Percentiles rank a stretch among this genome's conserved stretches.
Evolutionary conservation across 37 sponge, comb jelly and placozoan species (phyloP).

Genomic region (Beroe ovata): DNA sequence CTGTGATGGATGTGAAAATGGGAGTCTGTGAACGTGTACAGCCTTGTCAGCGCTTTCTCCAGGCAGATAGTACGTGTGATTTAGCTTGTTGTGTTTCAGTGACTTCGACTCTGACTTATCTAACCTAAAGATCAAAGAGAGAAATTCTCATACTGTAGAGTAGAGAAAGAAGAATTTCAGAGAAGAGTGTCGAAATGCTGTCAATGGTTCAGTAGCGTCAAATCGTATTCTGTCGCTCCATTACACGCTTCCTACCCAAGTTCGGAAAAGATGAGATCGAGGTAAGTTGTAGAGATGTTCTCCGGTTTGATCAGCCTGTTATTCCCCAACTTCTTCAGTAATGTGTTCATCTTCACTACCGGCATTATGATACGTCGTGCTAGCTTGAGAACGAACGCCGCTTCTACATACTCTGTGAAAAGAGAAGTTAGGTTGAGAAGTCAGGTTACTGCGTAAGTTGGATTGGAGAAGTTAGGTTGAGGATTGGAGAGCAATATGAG

Average conservation of each 20-base stretch:
- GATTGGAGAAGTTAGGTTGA: too few species aligned
- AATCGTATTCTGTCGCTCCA: too few species aligned
- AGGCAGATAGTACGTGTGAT: conserved; percentile 45
- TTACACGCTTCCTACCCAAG: too few species aligned
- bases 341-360: conserved; percentile 37
- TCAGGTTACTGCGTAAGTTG: not conserved
- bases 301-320: conserved; percentile 16
- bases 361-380: not conserved
- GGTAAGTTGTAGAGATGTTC: not conserved
- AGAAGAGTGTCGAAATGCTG: too few species aligned
- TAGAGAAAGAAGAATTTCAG: too few species aligned
- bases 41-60: not conserved
- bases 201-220: too few species aligned
- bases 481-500: too few species aligned
- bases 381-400: conserved; percentile 3
- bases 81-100: conserved; percentile 22
- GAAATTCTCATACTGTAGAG: too few species aligned
- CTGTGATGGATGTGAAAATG: conserved; percentile 48
- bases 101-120: not conserved
- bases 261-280: not conserved
- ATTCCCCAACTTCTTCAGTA: conserved; percentile 44
- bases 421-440: not conserved
- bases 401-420: conserved; percentile 34
- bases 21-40: conserved; percentile 1
- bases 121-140: not conserved